A percentile compares a stretch with the other conserved stretches of the same genome.
Conservation (phyloP, 2,113 vertebrate species). For the Equus quagga region DNA sequence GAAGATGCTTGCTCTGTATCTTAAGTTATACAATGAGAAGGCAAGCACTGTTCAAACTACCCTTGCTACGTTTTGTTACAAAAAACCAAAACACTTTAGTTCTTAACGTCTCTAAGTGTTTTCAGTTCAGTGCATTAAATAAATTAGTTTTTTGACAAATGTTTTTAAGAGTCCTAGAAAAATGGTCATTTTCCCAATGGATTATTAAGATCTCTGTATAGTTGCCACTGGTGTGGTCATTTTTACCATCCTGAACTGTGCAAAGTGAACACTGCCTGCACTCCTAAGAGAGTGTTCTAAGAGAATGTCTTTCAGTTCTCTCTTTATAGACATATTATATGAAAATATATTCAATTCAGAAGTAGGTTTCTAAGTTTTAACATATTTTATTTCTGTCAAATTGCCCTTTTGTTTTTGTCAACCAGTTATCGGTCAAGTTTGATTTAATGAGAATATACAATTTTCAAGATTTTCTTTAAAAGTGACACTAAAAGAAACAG, state of each 20-base stretch:
- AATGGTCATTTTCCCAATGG: background rate
- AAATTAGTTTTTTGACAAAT: constrained; percentile 49
- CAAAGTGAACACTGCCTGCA: background rate
- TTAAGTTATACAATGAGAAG: background rate
- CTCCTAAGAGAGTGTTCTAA: background rate
- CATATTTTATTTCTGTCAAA: constrained; percentile 40
- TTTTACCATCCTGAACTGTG: background rate
- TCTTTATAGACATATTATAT: background rate
- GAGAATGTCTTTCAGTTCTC: background rate
- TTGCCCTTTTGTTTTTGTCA: background rate
- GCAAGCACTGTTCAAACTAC: background rate
- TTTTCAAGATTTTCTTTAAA: constrained; percentile 37
- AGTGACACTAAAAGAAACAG: constrained; percentile 18
- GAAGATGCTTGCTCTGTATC: background rate
- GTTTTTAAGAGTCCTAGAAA: background rate
- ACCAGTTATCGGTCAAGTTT: background rate
- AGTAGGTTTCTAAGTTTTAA: constrained; percentile 20
- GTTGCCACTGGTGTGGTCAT: background rate
- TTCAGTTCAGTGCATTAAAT: background rate
- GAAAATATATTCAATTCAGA: background rate
- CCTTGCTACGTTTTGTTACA: background rate
- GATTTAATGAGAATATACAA: constrained; percentile 1
- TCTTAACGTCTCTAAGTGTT: background rate
- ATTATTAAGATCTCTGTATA: background rate
- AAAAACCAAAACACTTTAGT: background rate